Evolutionary conservation across 2,888 invertebrate genomes (phyloP).

Genomic region (Apamea crenata): DNA sequence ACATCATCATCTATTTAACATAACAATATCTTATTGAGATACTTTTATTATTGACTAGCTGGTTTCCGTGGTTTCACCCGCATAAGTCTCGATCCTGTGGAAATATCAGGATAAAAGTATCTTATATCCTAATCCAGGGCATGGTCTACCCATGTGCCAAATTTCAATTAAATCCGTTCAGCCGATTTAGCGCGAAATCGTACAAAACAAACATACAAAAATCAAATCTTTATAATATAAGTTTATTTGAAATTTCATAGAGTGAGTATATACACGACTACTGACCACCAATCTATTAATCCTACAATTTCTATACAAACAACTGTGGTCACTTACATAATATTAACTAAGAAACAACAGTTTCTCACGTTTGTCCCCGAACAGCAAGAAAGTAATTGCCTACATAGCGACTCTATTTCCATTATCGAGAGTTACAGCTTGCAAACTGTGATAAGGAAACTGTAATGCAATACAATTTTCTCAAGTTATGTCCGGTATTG

Average conservation of each 20-base stretch:
- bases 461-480: slow-evolving; percentile 36
- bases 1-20: background rate
- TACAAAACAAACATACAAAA: background rate
- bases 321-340: slow-evolving; percentile 2
- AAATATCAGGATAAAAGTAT: background rate
- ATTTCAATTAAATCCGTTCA: background rate
- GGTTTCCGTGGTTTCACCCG: too few relatives aligned
- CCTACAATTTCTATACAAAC: slow-evolving; percentile 1
- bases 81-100: too few relatives aligned
- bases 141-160: too few relatives aligned
- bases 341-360: slow-evolving; percentile 21
- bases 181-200: background rate
- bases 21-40: background rate
- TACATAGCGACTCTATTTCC: slow-evolving; percentile 46
- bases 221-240: background rate
- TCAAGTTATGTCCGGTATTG: slow-evolving; percentile 16
- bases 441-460: slow-evolving; percentile 49
- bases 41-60: background rate
- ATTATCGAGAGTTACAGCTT: slow-evolving; percentile 42
- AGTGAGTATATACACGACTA: background rate
- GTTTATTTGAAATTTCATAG: background rate
- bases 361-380: slow-evolving; percentile 26
- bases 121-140: background rate
- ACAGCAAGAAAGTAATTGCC: slow-evolving; percentile 45
- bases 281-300: background rate